Evolutionary conservation across 2,113 vertebrate genomes (phyloP).

Genomic region (Asarcornis scutulata): DNA sequence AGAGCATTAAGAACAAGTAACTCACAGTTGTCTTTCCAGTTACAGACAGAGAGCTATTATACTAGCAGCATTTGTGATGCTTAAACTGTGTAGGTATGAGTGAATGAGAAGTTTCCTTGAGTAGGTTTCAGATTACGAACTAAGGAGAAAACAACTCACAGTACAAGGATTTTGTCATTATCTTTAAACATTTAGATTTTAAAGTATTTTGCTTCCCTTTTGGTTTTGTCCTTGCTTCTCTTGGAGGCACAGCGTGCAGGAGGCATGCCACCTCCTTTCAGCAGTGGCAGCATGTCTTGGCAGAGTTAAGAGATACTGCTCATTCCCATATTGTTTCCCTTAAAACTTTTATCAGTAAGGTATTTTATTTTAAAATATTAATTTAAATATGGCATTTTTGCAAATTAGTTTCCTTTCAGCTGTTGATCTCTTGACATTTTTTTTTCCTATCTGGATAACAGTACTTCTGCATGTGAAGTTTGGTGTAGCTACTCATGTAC

Average conservation of each 20-base stretch:
- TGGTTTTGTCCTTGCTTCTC: background rate
- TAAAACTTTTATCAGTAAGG: background rate
- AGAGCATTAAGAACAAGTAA: background rate
- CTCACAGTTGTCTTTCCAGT: background rate
- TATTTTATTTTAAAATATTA: background rate
- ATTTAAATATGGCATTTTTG: background rate
- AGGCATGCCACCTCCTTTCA: background rate
- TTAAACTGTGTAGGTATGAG: background rate
- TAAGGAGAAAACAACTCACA: background rate
- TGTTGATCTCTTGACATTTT: background rate
- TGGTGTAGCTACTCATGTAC: accelerated
- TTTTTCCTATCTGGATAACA: background rate
- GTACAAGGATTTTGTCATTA: background rate
- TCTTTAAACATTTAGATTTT: background rate
- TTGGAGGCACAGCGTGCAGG: background rate
- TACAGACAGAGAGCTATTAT: background rate
- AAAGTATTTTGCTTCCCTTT: background rate
- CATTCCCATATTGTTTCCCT: background rate
- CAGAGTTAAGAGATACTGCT: background rate
- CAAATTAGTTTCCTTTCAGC: background rate
- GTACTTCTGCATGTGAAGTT: background rate
- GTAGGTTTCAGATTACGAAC: background rate
- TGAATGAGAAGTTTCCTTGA: background rate
- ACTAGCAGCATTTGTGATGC: background rate
- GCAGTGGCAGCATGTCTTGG: background rate